A percentile compares a stretch with the other conserved stretches of the same genome.
Evolutionary conservation across 1,140 invertebrate species (phyloP).

Genomic region (Mylabris phalerata): DNA sequence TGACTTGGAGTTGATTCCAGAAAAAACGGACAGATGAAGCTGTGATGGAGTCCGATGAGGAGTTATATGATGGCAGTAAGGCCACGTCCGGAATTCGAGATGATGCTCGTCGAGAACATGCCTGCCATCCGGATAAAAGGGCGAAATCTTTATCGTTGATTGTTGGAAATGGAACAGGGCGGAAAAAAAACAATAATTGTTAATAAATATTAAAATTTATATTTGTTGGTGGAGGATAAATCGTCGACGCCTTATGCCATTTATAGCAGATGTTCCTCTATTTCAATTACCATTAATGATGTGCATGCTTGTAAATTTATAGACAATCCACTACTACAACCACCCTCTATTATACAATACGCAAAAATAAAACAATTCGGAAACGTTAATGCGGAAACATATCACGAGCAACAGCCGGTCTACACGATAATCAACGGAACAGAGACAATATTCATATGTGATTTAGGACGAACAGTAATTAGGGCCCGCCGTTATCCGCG

Average conservation of each 20-base stretch:
- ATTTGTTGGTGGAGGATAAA: no score
- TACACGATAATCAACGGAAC: slow-evolving; percentile 16
- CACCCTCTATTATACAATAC: background rate
- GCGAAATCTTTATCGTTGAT: no score
- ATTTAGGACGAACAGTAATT: slow-evolving; percentile 35
- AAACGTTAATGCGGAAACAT: slow-evolving; percentile 18
- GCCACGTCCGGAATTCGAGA: slow-evolving; percentile 14
- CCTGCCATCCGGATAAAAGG: no score
- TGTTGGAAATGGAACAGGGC: no score
- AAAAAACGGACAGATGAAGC: slow-evolving; percentile 18
- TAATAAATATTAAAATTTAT: no score
- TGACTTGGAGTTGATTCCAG: slow-evolving; percentile 20
- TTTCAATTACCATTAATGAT: slow-evolving; percentile 24
- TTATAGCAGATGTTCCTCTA: slow-evolving; percentile 17
- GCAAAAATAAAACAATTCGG: slow-evolving; percentile 23
- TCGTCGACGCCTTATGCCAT: slow-evolving; percentile 5
- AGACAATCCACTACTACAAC: slow-evolving; percentile 10
- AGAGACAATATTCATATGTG: slow-evolving; percentile 36
- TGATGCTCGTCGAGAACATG: slow-evolving; percentile 5
- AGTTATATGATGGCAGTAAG: slow-evolving; percentile 18
- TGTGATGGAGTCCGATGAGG: slow-evolving; percentile 19
- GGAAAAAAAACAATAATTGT: no score
- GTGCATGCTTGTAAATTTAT: slow-evolving; percentile 22
- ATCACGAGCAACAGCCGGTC: slow-evolving; percentile 21
- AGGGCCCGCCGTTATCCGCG: slow-evolving; percentile 28